These are phyloP conservation scores for Emydoidea blandingii DNA, from an alignment of 2,797 vertebrate genomes.

Conservation along the genomic window DNA sequence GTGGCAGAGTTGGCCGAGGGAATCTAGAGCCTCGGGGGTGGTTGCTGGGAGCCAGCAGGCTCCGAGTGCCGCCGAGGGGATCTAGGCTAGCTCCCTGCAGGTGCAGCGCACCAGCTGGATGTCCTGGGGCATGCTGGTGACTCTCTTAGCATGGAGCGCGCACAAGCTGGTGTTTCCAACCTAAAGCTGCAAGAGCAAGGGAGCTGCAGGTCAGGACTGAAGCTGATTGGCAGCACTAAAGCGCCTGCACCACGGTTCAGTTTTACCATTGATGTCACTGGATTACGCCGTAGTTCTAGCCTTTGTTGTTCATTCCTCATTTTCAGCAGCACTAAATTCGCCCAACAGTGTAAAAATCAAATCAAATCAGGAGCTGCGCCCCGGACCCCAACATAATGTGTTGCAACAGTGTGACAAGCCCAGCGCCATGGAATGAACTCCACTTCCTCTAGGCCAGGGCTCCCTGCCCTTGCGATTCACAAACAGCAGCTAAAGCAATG, in stretches of 20 bases:
- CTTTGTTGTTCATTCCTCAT: not conserved
- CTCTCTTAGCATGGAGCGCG: not conserved
- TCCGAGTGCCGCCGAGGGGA: rapidly evolving
- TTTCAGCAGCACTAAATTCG: not conserved
- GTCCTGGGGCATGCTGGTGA: not conserved
- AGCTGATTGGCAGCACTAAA: not conserved
- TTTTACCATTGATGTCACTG: not conserved
- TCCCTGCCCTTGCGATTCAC: not conserved
- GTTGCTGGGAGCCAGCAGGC: not conserved
- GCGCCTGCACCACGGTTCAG: not conserved
- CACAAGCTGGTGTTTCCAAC: not conserved
- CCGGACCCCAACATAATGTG: not conserved
- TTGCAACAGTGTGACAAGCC: not conserved
- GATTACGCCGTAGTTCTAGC: not conserved
- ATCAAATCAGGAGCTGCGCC: not conserved
- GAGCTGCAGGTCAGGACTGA: not conserved
- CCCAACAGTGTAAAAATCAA: not conserved
- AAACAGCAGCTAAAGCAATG: not conserved
- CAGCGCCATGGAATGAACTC: conserved; percentile 22
- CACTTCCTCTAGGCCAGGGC: not conserved
- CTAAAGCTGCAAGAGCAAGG: not conserved
- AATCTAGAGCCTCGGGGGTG: not conserved
- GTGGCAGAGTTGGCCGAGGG: not conserved
- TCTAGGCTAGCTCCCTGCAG: not conserved
- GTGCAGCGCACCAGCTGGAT: not conserved